phyloP scores from a whole-genome alignment of 2,888 invertebrate species.

The Ethmia dodecea region DNA sequence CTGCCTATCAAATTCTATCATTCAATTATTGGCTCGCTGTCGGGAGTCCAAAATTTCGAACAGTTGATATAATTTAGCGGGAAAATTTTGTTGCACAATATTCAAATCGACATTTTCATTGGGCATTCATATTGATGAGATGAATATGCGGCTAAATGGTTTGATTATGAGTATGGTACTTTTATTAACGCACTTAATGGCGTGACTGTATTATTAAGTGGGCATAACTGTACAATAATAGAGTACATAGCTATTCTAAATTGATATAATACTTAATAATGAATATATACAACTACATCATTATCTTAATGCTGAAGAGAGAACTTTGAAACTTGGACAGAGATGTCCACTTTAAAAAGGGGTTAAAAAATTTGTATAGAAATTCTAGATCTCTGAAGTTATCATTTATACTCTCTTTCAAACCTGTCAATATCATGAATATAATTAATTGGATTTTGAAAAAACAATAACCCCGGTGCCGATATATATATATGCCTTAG shows the following conservation, averaged over 20 bases:
- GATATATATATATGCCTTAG: too few relatives aligned
- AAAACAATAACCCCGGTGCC: too few relatives aligned
- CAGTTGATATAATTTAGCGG: slow-evolving; percentile 32
- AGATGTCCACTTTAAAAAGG: background rate
- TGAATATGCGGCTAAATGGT: slow-evolving; percentile 51
- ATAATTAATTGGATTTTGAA: too few relatives aligned
- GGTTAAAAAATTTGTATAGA: too few relatives aligned
- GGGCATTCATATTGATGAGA: slow-evolving; percentile 52
- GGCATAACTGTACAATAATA: background rate
- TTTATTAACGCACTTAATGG: slow-evolving; percentile 26
- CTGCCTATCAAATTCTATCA: slow-evolving; percentile 45
- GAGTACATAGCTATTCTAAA: background rate
- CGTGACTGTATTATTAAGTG: too few relatives aligned
- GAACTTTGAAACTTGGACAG: background rate
- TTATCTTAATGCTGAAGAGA: background rate
- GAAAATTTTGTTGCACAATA: slow-evolving; percentile 50
- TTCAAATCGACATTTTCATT: slow-evolving; percentile 61
- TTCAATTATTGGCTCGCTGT: slow-evolving; percentile 42
- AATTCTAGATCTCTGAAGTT: too few relatives aligned
- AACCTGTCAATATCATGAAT: too few relatives aligned
- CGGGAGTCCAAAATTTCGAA: slow-evolving; percentile 27
- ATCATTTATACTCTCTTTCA: too few relatives aligned
- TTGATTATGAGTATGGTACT: slow-evolving; percentile 34
- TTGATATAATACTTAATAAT: background rate
- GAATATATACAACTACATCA: too few relatives aligned